Evolutionary conservation across 2,888 invertebrate species (phyloP), one percentile per base, ranked within the genome.

Genomic region (Drosophila suboccidentalis): DNA sequence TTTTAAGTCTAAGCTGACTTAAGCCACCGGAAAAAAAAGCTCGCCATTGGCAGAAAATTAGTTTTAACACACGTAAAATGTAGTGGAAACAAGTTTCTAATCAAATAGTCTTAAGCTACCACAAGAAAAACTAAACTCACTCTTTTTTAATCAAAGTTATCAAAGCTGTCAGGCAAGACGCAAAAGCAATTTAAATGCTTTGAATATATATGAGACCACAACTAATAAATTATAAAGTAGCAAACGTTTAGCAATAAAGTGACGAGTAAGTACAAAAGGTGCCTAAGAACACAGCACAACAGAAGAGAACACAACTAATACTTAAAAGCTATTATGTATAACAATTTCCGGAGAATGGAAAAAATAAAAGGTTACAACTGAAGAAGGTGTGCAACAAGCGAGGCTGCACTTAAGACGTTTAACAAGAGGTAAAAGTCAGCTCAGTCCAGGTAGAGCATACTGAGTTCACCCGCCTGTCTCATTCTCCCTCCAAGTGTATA

Each of bases 351-450:
- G 79, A 63, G 61, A 47, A 49, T n/a, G 53, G 61, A 22, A 61
- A 60, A 67, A 60, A 44, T 47, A 54, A 54, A 22, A 41, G 38
- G 51, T 36, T 39, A n/a, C 51, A 63, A 59, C 60, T 59, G 36
- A 46, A 76, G 78, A 67, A 66, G 80, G 78, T 78, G 78, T 80
- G 74, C 70, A 86, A 81, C 67, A 83, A 81, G 71, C 75, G 58
- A 70, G 41, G 85, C 82, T 81, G 82, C 80, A 85, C 87, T 82
- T 85, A 75, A 82, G 82, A 87, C 79, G 80, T 79, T 78, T 71
- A 78, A 75, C 76, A 76, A 69, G 78, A 75, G 79, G 65, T 66
- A 73, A 73, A 75, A 75, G 58, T 68, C 70, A 75, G 68, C 71
- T 82, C 80, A 54, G 61, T 8, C 68, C 59, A 49, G 60, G 11